Conservation (phyloP, 92 coral and sea anemone genomes). For the Micromussa lordhowensis region DNA sequence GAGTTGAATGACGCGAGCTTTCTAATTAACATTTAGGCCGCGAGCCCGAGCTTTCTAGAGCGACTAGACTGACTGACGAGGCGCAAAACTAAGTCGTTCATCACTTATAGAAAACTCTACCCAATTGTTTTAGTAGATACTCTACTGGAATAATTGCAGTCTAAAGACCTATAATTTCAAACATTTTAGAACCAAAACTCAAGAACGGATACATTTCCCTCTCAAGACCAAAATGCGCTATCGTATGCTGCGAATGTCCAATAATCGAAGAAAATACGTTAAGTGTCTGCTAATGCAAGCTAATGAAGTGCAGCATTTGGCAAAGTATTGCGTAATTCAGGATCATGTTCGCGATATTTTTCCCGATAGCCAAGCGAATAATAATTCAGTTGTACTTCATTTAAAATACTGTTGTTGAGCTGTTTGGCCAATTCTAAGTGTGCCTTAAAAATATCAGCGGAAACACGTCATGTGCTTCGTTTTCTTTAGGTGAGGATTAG, state of each 20-base stretch:
- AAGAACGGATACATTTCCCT: no score
- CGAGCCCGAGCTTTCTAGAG: not conserved
- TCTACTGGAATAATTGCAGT: no score
- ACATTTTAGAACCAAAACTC: no score
- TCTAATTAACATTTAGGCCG: not conserved
- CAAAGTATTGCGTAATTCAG: not conserved
- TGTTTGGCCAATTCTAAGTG: not conserved
- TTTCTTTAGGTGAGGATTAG: not conserved
- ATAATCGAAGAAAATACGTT: no score
- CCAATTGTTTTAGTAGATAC: no score
- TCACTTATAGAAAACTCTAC: no score
- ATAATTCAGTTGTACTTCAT: not conserved
- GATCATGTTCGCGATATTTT: not conserved
- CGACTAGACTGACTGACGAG: no score
- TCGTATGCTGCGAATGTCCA: no score
- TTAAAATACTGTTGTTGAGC: not conserved
- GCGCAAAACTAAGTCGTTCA: no score
- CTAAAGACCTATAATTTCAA: no score
- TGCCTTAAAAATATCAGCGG: not conserved
- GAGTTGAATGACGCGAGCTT: not conserved
- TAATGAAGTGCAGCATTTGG: not conserved
- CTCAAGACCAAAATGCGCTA: no score
- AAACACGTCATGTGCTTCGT: not conserved
- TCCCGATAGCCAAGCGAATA: not conserved
- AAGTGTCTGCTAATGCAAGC: no score